Evolutionary conservation across 1,140 invertebrate species (phyloP).

Genomic region (Brachystomella parvula): DNA sequence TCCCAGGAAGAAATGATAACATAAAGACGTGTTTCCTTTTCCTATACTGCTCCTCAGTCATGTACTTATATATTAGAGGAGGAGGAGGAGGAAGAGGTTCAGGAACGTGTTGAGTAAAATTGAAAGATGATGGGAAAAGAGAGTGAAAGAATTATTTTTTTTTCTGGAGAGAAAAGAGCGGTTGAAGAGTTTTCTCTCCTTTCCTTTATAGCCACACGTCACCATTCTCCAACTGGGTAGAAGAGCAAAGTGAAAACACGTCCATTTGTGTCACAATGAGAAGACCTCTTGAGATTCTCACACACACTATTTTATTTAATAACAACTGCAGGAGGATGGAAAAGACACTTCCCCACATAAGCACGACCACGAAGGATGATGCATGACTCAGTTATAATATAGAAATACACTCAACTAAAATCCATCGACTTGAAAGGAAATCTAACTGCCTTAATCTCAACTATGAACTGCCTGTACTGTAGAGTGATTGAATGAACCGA

Average conservation of each 20-base stretch:
- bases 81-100: neutral
- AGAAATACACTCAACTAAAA: too few species aligned
- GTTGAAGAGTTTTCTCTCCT: neutral
- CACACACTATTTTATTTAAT: neutral
- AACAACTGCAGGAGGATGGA: neutral
- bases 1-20: neutral
- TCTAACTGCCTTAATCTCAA: too few species aligned
- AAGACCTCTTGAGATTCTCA: neutral
- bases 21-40: conserved; percentile 8
- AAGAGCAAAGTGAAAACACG: neutral
- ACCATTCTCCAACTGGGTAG: neutral
- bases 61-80: neutral
- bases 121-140: conserved; percentile 5
- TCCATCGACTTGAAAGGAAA: too few species aligned
- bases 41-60: neutral
- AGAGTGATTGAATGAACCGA: too few species aligned
- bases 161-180: neutral
- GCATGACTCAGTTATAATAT: too few species aligned
- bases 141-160: conserved; percentile 4
- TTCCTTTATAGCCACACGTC: neutral
- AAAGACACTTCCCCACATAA: neutral
- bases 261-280: conserved; percentile 11
- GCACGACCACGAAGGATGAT: too few species aligned
- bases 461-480: too few species aligned
- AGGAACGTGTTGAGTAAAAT: conserved; percentile 6